These are phyloP conservation scores for Spisula subtruncata DNA, from an alignment of 2,888 invertebrate genomes.

Conservation along the genomic window DNA sequence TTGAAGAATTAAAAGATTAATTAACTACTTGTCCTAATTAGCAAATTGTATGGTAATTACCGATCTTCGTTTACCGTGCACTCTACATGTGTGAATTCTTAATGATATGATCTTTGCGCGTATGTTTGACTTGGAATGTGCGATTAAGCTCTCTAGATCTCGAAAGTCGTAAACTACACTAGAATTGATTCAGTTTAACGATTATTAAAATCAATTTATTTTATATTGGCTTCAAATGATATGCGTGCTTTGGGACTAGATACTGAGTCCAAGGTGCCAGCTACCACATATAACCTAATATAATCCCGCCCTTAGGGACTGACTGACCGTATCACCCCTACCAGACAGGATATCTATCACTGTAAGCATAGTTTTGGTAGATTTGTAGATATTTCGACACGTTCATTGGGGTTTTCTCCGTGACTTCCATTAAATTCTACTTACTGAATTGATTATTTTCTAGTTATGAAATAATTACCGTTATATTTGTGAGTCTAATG, in stretches of 20 bases:
- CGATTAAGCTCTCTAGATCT: not conserved
- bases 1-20: not conserved
- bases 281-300: slow-evolving; percentile 28
- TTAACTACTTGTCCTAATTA: not conserved
- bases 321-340: slow-evolving; percentile 40
- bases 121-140: no score
- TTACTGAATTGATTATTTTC: slow-evolving; percentile 24
- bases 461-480: not conserved
- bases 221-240: not conserved
- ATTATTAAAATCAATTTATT: not conserved
- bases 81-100: no score
- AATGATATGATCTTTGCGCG: no score
- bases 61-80: no score
- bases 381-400: not conserved
- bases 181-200: not conserved
- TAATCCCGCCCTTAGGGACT: not conserved
- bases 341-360: slow-evolving; percentile 41
- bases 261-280: not conserved
- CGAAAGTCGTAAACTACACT: not conserved
- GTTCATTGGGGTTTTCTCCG: not conserved
- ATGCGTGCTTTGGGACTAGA: not conserved
- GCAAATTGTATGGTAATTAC: not conserved
- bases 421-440: slow-evolving; percentile 22
- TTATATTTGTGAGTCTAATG: not conserved
- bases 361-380: not conserved